Percentiles rank a stretch among this genome's conserved stretches.
Conservation (phyloP, 2,888 invertebrate species). For the Mesorhabditis spiculigera region DNA sequence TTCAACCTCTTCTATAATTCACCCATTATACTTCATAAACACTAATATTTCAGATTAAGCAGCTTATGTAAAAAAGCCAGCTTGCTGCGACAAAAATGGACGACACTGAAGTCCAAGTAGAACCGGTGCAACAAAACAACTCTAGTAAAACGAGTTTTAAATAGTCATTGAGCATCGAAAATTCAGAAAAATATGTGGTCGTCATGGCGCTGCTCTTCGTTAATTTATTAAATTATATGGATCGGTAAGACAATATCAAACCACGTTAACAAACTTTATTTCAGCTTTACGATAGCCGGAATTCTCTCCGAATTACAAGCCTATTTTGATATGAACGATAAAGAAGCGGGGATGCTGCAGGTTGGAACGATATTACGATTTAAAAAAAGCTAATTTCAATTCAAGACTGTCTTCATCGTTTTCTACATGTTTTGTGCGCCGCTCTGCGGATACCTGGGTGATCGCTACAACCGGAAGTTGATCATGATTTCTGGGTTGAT, state of each 20-base stretch:
- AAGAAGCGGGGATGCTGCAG: conserved; percentile 76
- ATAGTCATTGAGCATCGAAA: not conserved
- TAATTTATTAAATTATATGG: conserved; percentile 98
- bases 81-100: no score
- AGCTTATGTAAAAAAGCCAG: no score
- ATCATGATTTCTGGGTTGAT: conserved; percentile 88
- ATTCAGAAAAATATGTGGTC: not conserved
- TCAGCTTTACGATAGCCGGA: conserved; percentile 86
- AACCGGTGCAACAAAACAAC: no score
- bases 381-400: not conserved
- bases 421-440: conserved; percentile 97
- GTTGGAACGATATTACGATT: conserved; percentile 12
- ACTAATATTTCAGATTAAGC: no score
- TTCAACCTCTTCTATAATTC: no score
- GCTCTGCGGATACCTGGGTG: conserved; percentile 92
- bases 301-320: conserved; percentile 60
- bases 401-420: conserved; percentile 82
- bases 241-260: conserved; percentile 65
- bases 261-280: not conserved
- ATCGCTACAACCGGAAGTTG: conserved; percentile 81
- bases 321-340: conserved; percentile 74
- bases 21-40: no score
- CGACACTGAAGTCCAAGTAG: no score
- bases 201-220: conserved; percentile 65
- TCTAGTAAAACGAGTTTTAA: no score